Evolutionary conservation across 2,113 vertebrate species (phyloP).

Genomic region (Rhynchomys soricoides): DNA sequence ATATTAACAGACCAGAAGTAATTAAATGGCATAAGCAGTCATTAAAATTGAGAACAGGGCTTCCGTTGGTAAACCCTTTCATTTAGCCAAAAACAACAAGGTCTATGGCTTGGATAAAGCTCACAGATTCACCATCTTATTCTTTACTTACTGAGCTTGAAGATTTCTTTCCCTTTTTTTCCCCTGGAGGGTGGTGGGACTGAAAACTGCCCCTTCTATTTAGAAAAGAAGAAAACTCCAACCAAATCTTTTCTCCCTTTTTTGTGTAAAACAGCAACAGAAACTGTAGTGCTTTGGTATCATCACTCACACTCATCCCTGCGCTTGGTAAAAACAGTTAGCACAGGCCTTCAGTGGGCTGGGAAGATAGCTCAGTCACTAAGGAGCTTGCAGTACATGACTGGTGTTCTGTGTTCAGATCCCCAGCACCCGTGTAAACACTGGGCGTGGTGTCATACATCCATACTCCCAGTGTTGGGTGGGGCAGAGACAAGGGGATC

Average conservation of each 20-base stretch:
- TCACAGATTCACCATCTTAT: neutral
- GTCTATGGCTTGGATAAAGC: neutral
- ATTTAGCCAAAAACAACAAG: neutral
- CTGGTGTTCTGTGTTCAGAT: neutral
- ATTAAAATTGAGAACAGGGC: conserved; percentile 2
- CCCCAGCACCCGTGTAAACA: no score
- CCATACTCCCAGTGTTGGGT: no score
- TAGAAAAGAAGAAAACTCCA: neutral
- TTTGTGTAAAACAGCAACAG: neutral
- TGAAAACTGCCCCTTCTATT: neutral
- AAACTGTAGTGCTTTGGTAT: neutral
- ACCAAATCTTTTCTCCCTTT: neutral
- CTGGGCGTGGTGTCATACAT: neutral
- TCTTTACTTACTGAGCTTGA: neutral
- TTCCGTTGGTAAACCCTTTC: conserved; percentile 8
- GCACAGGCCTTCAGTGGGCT: neutral
- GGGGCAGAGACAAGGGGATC: neutral
- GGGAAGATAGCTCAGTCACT: neutral
- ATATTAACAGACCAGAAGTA: conserved; percentile 47
- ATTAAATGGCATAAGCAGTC: neutral
- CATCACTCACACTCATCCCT: neutral
- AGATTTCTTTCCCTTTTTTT: neutral
- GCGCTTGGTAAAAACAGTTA: fast-evolving
- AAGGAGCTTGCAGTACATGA: neutral
- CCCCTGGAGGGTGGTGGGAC: no score